phyloP scores from a whole-genome alignment of 2,888 invertebrate species.

The Andricus quercusramuli region DNA sequence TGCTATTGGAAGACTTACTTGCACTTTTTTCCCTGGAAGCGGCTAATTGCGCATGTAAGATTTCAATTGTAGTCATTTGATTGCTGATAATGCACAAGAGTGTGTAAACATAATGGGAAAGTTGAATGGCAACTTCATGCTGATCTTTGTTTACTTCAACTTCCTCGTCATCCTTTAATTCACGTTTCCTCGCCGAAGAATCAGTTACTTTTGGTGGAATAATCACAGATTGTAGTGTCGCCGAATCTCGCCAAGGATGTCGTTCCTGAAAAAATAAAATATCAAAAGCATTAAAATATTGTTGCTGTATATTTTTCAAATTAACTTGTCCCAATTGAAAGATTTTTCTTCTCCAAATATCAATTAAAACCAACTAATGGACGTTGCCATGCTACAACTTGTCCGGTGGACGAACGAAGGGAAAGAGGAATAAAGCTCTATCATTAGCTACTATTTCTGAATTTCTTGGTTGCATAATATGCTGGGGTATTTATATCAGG shows the following conservation, averaged over 20 bases:
- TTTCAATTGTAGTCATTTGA: conserved; percentile 93
- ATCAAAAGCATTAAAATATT: neutral
- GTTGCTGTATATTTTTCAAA: neutral
- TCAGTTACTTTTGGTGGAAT: conserved; percentile 61
- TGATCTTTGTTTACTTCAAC: conserved; percentile 80
- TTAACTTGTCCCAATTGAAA: neutral
- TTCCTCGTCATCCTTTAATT: conserved; percentile 53
- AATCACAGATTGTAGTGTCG: conserved; percentile 61
- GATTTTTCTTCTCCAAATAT: neutral
- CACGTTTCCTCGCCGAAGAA: conserved; percentile 39
- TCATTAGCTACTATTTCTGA: too few species aligned
- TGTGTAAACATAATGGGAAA: conserved; percentile 93
- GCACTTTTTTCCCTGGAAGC: conserved; percentile 81
- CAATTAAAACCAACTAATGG: too few species aligned
- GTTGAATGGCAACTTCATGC: conserved; percentile 87
- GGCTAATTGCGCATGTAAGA: conserved; percentile 89
- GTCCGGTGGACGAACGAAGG: too few species aligned
- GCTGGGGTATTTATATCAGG: too few species aligned
- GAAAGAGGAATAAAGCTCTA: too few species aligned
- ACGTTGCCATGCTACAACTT: too few species aligned
- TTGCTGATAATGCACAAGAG: conserved; percentile 93
- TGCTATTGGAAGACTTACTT: conserved; percentile 64
- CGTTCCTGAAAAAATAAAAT: conserved; percentile 64
- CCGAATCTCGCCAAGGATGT: conserved; percentile 71
- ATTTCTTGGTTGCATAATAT: too few species aligned